Evolutionary conservation across 2,888 invertebrate genomes (phyloP).

Genomic region (Pomacea canaliculata): DNA sequence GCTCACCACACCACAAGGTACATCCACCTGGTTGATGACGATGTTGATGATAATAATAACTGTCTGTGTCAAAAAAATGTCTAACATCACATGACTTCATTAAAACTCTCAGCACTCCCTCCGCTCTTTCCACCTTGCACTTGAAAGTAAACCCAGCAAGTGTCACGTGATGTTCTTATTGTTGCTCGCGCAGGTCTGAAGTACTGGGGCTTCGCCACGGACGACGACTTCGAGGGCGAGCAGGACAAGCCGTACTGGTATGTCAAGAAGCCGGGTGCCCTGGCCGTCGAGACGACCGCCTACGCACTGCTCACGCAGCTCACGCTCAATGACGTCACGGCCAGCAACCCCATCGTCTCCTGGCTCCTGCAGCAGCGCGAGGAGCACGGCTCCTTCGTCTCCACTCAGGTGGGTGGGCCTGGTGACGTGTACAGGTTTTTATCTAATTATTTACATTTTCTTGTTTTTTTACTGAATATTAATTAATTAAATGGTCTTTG

Average conservation of each 20-base stretch:
- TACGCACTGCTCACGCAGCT: slow-evolving; percentile 58
- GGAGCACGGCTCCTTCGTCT: slow-evolving; percentile 50
- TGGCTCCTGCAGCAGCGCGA: slow-evolving; percentile 54
- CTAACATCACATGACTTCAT: too few species aligned
- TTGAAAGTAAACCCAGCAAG: too few species aligned
- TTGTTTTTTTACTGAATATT: too few species aligned
- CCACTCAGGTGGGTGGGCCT: slow-evolving; percentile 53
- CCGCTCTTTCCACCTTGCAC: too few species aligned
- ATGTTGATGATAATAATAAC: too few species aligned
- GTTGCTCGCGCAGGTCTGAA: slow-evolving; percentile 33
- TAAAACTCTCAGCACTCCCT: too few species aligned
- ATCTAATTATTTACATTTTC: too few species aligned
- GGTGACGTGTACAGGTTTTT: not conserved
- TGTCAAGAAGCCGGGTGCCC: slow-evolving; percentile 40
- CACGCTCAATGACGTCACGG: slow-evolving; percentile 42
- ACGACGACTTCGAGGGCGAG: slow-evolving; percentile 24
- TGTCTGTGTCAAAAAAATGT: too few species aligned
- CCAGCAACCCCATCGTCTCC: slow-evolving; percentile 47
- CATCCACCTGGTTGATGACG: not conserved
- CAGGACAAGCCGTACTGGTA: slow-evolving; percentile 43
- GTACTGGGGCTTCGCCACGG: slow-evolving; percentile 41
- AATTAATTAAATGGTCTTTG: too few species aligned
- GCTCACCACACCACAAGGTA: slow-evolving; percentile 36
- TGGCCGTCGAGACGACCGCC: slow-evolving; percentile 54
- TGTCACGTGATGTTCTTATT: too few species aligned